Evolutionary conservation across 1,140 invertebrate species (phyloP).

Genomic region (Whitmania pigra): DNA sequence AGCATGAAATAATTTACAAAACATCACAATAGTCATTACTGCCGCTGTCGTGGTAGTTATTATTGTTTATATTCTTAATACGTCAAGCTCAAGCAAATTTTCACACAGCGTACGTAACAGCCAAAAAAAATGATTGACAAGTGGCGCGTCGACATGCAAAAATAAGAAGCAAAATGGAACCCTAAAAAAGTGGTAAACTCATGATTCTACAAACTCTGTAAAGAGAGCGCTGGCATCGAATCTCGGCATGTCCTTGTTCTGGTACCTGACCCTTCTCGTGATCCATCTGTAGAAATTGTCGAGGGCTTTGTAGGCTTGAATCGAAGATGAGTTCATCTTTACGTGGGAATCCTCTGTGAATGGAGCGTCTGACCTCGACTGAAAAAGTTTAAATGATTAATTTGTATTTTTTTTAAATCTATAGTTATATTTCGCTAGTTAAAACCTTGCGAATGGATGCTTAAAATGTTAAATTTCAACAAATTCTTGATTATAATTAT

Average conservation of each 20-base stretch:
- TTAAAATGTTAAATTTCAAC: too few relatives aligned
- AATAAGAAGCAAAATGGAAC: background rate
- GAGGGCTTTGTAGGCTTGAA: background rate
- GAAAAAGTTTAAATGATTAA: background rate
- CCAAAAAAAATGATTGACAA: background rate
- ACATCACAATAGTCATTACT: too few relatives aligned
- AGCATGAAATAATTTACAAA: background rate
- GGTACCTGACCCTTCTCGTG: background rate
- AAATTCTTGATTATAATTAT: too few relatives aligned
- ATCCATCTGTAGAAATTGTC: constrained; percentile 4
- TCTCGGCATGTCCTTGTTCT: background rate
- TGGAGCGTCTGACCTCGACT: background rate
- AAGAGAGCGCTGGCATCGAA: background rate
- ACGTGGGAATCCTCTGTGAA: background rate
- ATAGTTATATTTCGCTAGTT: too few relatives aligned
- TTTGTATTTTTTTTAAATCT: too few relatives aligned
- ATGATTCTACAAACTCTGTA: background rate
- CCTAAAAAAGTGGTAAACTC: background rate
- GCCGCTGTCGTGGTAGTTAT: too few relatives aligned
- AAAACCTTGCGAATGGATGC: too few relatives aligned
- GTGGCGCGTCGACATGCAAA: background rate
- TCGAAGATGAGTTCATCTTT: background rate
- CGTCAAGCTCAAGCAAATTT: background rate
- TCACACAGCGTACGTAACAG: background rate
- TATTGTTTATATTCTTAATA: too few relatives aligned